These are phyloP conservation scores for Leucoma salicis DNA, from an alignment of 2,888 invertebrate species.

Conservation along the genomic window DNA sequence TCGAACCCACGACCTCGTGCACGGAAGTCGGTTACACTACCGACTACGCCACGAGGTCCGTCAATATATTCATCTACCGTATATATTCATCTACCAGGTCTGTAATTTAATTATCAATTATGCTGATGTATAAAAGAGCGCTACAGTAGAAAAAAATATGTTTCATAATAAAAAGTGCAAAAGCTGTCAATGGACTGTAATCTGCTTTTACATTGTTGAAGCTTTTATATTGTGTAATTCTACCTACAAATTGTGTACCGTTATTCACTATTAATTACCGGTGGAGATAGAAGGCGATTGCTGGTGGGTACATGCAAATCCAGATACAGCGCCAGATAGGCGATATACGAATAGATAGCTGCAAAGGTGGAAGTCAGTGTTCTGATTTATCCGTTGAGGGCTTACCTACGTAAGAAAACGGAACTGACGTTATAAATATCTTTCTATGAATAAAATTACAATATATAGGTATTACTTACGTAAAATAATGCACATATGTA, in stretches of 20 bases:
- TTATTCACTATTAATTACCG: constrained; percentile 77
- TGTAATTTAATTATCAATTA: too few relatives aligned
- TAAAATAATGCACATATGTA: neutral
- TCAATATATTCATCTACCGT: too few relatives aligned
- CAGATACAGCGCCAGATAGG: constrained; percentile 54
- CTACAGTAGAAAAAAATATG: too few relatives aligned
- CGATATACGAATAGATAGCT: constrained; percentile 34
- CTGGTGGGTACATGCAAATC: constrained; percentile 72
- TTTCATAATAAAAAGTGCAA: neutral
- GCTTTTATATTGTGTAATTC: constrained; percentile 45
- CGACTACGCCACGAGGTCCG: too few relatives aligned
- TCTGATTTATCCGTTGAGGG: constrained; percentile 19
- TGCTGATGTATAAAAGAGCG: too few relatives aligned
- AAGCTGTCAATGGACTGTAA: neutral
- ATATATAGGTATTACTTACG: neutral
- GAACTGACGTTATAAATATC: too few relatives aligned
- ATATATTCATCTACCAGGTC: too few relatives aligned
- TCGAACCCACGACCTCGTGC: too few relatives aligned
- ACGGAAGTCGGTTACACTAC: too few relatives aligned
- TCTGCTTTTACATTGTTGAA: constrained; percentile 34
- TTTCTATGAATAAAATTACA: too few relatives aligned
- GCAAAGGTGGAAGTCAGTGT: constrained; percentile 32
- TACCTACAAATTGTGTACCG: constrained; percentile 63
- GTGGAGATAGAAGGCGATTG: constrained; percentile 69
- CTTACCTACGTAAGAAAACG: neutral